Conservation (phyloP, 2,888 invertebrate genomes). For the Mythimna impura region DNA sequence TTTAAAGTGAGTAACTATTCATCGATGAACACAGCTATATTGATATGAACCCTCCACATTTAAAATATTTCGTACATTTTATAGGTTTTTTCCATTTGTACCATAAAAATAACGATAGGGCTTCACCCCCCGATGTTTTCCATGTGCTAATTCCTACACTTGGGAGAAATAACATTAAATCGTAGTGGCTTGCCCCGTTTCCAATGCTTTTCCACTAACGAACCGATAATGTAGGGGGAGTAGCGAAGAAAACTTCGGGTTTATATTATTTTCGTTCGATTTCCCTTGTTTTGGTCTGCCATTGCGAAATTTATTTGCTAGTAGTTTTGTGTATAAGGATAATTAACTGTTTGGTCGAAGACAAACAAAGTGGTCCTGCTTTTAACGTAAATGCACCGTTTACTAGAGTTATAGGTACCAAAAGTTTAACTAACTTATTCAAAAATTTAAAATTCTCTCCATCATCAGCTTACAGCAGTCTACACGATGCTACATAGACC, state of each 20-base stretch:
- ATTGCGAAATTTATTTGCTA: conserved; percentile 23
- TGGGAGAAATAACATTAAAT: conserved; percentile 89
- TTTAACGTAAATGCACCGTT: background rate
- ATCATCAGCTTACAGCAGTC: background rate
- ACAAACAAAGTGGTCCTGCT: background rate
- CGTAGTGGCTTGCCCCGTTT: conserved; percentile 69
- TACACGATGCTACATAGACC: background rate
- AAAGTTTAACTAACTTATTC: background rate
- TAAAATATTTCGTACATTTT: conserved; percentile 57
- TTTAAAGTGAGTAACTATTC: background rate
- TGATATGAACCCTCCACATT: conserved; percentile 42
- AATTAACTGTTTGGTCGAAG: conserved; percentile 9
- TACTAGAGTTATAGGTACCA: background rate
- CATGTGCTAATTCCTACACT: conserved; percentile 86
- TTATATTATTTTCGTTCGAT: conserved; percentile 64
- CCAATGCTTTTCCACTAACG: conserved; percentile 83
- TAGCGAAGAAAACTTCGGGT: conserved; percentile 70
- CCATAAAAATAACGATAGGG: conserved; percentile 65
- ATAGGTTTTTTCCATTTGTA: conserved; percentile 58
- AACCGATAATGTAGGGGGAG: conserved; percentile 83
- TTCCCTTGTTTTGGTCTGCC: conserved; percentile 49
- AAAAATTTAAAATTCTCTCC: background rate
- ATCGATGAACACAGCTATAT: conserved; percentile 18
- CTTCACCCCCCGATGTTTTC: conserved; percentile 76
- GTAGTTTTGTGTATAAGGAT: conserved; percentile 22